Evolutionary conservation across 1,140 invertebrate species (phyloP), one percentile per base, ranked within the genome.

Genomic region (Bombus fervidus): DNA sequence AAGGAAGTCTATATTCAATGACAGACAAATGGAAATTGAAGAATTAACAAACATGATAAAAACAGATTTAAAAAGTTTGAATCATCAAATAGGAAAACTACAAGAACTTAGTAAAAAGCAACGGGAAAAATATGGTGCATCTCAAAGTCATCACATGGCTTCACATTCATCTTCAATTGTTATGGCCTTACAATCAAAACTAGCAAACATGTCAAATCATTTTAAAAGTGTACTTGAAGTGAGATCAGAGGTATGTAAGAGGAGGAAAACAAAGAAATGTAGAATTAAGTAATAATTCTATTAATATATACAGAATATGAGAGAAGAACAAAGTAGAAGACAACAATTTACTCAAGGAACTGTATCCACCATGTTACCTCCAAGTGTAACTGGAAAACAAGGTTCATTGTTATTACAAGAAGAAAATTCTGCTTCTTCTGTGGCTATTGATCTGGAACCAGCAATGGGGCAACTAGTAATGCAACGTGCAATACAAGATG

Each of bases 41-140:
- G 98, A 99, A 94, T 95, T 99, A 64, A 99, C 99, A 2, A 99
- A 98, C 92, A 99, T 99, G 71, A 99, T 99, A 47, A 99, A 99
- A 96, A 98, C 98, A 91, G 99, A 99, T 95, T 96, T 99, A 78
- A 98, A 97, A 94, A 98, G 97, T 91, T 96, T 99, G 79, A 99
- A 99, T 95, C 97, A 99, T 93, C 98, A 99, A 96, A 99, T 99
- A 92, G 98, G 98, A 22, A 96, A 96, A 90, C 94, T 98, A 81
- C 98, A 98, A 92, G 97, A 98, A 91, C 96, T 98, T 89, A 97
- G 97, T 13, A 97, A 96, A 93, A 96, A 96, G 72, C 97, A 97
- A 86, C 95, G 96, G 89, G 95, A 96, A 75, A 94, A 89, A 75
- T 93, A 91, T 86, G 93, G 94, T 84, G 95, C 91, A 75, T 94